Evolutionary conservation across 2,113 vertebrate genomes (phyloP), one percentile per base, ranked within the genome.

Genomic region (Cathartes aura): DNA sequence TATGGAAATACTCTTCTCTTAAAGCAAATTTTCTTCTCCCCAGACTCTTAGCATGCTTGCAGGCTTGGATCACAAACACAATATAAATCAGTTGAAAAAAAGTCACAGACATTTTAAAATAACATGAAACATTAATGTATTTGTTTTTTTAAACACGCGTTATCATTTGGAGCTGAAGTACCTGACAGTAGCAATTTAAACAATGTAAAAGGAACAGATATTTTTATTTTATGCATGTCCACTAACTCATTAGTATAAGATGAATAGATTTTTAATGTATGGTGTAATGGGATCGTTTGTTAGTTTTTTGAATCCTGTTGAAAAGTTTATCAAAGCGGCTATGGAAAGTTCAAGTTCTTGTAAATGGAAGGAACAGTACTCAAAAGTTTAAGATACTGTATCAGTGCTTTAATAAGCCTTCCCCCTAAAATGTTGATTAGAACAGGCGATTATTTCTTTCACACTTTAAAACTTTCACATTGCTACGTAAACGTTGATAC

Each of bases 321-420:
- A 97, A 97, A 97, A 96, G 96, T 97, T 97, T 97, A 97, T 97
- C 96, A 2, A 82, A 82, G 88, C 86, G 80, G 73, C 89, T 76
- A 92, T 70, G 62, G 84, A 76, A 93, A 96, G 93, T 93, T 97
- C 92, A 96, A 75, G 73, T 95, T 90, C 88, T 84, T 89, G 90
- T 85, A 95, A 97, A 96, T 93, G 90, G 53, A 95, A 87, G 68
- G 86, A 93, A 80, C 14, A 52, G 75, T 64, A 93, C 83, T 86
- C 91, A 60, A 23, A 93, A 89, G 82, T 84, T 93, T 53, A 32
- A 97, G 94, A 97, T 97, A 97, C 88, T 23, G 79, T 97, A 97
- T 97, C 95, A 95, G 84, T 20, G 40, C 88, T 95, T 96, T 90
- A 97, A 94, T 85, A 92, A 82, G 93, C 87, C 27, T 95, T 95